Evolutionary conservation across 2,113 vertebrate genomes (phyloP).

Genomic region (Ceratotherium simum): DNA sequence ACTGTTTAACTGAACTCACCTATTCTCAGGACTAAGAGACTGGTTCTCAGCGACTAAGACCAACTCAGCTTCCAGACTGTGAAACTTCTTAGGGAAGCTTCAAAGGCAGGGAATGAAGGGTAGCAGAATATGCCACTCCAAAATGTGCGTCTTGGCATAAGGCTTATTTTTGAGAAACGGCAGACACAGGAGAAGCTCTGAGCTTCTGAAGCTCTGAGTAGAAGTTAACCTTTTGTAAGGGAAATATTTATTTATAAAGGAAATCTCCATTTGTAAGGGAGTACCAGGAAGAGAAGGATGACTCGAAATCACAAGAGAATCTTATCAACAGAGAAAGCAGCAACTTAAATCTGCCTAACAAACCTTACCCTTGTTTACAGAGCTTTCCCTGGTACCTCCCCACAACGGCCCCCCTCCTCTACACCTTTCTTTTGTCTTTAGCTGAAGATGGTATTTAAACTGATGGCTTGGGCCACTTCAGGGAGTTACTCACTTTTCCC

Average conservation of each 20-base stretch:
- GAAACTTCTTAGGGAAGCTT: neutral
- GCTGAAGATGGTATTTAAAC: neutral
- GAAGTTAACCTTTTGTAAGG: neutral
- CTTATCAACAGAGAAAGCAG: neutral
- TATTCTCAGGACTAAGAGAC: neutral
- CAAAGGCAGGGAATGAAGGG: neutral
- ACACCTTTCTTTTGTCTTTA: neutral
- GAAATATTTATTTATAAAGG: neutral
- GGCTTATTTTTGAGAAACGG: neutral
- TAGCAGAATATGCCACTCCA: neutral
- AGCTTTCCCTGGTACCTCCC: neutral
- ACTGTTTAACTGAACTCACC: neutral
- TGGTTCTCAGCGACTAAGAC: neutral
- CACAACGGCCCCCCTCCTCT: no score
- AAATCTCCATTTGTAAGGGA: neutral
- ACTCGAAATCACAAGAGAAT: neutral
- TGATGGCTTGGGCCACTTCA: neutral
- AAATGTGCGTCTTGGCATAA: neutral
- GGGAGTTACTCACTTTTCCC: neutral
- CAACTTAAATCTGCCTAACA: neutral
- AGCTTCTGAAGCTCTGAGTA: no score
- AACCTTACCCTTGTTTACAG: neutral
- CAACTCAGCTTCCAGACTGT: neutral
- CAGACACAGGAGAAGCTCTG: neutral
- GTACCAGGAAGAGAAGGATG: neutral